Base-by-base conservation (phyloP, 2,113 vertebrate species). In the Dissostichus mawsoni region DNA sequence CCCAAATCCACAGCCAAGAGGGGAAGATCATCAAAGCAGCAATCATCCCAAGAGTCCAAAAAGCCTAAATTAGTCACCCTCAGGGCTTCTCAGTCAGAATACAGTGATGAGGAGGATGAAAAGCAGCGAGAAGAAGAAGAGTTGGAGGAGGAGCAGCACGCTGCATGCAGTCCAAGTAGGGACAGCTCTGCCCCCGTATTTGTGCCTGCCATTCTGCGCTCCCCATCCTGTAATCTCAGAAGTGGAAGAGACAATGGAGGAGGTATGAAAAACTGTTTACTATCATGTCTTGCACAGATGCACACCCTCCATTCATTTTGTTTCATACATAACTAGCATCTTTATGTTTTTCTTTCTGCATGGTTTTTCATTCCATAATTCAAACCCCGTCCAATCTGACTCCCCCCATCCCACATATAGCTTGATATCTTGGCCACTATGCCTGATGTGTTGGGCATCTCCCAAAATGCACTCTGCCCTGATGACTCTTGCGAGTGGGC, bases 191-290 rank as follows among this genome's bases (percentile, higher is more conserved):
- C 95, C 45, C 95, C 96, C 45, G 96, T 89, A 0, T 98, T 98
- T 90, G 95, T 98, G 70, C 97, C 97, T 13, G 73, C 94, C 65
- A 93, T 95, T 76, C 95, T 99, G 67, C 95, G 96, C 65, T 96
- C 96, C 65, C 95, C 95, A 88, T 20, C 91, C 94, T 41, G 36
- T 96, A 81, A 77, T 95, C 63, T 45, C 94, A 78, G 95, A 96
- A 77, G 96, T 98, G 78, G 95, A 98, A 65, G 97, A 98, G 92
- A 96, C 95, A 0, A 92, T 98, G 95, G 97, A 97, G 87, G 97
- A 99, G 97, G 98, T 99, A 93, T 16, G 57, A 33, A 4, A 36
- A 11, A 51, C 17, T 4, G 0, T 51, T 48, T 51, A 44, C n/a
- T 3, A 17, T 66, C 11, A 20, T 29, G n/a, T 41, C 10, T 20